Base-by-base conservation (phyloP, 1,140 invertebrate genomes). In the Zaprionus gabonicus region DNA sequence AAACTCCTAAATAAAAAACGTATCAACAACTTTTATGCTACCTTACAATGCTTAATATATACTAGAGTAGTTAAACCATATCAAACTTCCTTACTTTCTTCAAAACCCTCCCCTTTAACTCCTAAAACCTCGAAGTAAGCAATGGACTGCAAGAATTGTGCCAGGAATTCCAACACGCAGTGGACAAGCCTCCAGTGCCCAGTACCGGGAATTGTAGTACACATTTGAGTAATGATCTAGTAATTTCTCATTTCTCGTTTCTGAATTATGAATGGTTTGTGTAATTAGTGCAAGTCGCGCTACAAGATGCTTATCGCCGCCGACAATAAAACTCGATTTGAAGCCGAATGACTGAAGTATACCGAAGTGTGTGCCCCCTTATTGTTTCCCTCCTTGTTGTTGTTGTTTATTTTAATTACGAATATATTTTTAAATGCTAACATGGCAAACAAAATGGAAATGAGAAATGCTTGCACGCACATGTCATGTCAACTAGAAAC, bases 401-500 rank as follows among this genome's bases (percentile, higher is more conserved):
- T 60, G 70, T 67, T 83, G 67, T 71, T 78, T 69, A 71, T 75
- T 84, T 90, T 88, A 90, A 85, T 90, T 88, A 90, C 81, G 85
- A 90, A 77, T 76, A 81, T 81, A 74, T 84, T 88, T 88, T 88
- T 87, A 88, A 88, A 88, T 82, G 83, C 81, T 90, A 90, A 88
- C 85, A 71, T 79, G 84, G 78, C 81, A 85, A 82, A 90, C 86
- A 79, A 76, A 85, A 90, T 88, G 86, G 76, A 82, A 90, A 88
- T 88, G 81, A 88, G 80, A 85, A 88, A 88, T 90, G 85, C 81
- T 88, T 90, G 85, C 85, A 88, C 85, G 85, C 85, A 88, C 85
- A 90, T 88, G 85, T 88, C 85, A 88, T 88, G 85, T 88, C 85
- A 90, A 90, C 85, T 88, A 82, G 78, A 85, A 88, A 88, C 85